phyloP scores from a whole-genome alignment of 2,888 invertebrate species.

The Mesorhabditis belari region DNA sequence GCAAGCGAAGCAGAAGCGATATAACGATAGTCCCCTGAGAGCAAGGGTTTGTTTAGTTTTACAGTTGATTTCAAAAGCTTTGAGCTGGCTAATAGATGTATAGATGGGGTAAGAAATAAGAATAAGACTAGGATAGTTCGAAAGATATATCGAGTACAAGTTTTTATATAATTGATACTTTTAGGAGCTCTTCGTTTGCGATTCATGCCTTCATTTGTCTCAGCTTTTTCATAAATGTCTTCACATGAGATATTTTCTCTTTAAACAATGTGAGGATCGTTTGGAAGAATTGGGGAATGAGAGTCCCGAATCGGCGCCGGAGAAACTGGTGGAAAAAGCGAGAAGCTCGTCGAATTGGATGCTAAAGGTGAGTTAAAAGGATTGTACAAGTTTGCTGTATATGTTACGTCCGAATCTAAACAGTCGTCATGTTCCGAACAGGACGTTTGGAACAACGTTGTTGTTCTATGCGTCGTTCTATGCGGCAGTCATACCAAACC shows the following conservation, averaged over 20 bases:
- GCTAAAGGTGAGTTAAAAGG: constrained; percentile 1
- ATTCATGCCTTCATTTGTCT: constrained; percentile 15
- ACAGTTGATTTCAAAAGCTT: neutral
- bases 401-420: too few species aligned
- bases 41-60: constrained; percentile 3
- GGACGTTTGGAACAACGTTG: too few species aligned
- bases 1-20: constrained; percentile 1
- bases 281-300: constrained; percentile 21
- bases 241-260: constrained; percentile 18
- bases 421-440: too few species aligned
- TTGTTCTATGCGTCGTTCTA: too few species aligned
- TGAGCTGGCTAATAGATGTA: neutral
- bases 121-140: constrained; percentile 1
- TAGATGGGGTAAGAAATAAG: neutral
- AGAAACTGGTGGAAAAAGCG: constrained; percentile 18
- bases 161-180: too few species aligned
- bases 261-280: constrained; percentile 21
- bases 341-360: constrained; percentile 16
- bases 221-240: constrained; percentile 15
- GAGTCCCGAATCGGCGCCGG: constrained; percentile 13
- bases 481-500: too few species aligned
- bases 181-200: constrained; percentile 22
- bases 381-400: neutral
- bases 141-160: too few species aligned
- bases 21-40: neutral